These are phyloP conservation scores for Numenius phaeopus DNA, from an alignment of 2,797 vertebrate species.

Conservation along the genomic window DNA sequence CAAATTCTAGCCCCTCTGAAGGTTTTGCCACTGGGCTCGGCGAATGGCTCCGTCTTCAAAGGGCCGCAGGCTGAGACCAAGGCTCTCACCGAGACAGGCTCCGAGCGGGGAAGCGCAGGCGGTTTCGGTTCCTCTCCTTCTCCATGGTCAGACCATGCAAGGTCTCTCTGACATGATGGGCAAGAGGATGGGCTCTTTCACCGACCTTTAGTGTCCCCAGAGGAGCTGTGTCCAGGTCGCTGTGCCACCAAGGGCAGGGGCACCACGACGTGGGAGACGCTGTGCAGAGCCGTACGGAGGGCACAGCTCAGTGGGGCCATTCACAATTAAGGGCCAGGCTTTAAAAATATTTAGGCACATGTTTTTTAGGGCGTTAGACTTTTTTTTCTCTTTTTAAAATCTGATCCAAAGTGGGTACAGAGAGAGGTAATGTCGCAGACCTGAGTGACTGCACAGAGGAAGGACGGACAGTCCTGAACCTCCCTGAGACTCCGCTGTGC, in stretches of 20 bases:
- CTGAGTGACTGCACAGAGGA: neutral
- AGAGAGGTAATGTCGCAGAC: neutral
- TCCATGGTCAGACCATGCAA: neutral
- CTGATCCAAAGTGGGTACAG: neutral
- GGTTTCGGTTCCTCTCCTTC: neutral
- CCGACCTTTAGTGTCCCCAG: neutral
- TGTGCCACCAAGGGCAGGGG: neutral
- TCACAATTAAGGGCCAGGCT: too few relatives aligned
- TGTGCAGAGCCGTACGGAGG: neutral
- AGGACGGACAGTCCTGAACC: neutral
- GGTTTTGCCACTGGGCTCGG: neutral
- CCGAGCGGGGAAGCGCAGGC: neutral
- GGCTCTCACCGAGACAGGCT: neutral
- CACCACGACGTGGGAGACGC: accelerated
- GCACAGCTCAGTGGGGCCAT: accelerated
- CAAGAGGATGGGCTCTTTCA: neutral
- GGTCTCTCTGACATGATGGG: neutral
- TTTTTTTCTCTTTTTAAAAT: neutral
- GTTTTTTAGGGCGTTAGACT: neutral
- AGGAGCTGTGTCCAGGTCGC: neutral
- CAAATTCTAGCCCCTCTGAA: neutral
- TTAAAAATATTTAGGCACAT: accelerated
- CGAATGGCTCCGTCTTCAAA: neutral
- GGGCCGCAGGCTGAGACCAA: neutral
- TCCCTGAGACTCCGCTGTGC: accelerated